These are phyloP conservation scores for Falco punctatus DNA, from an alignment of 2,113 vertebrate genomes.

Conservation along the genomic window DNA sequence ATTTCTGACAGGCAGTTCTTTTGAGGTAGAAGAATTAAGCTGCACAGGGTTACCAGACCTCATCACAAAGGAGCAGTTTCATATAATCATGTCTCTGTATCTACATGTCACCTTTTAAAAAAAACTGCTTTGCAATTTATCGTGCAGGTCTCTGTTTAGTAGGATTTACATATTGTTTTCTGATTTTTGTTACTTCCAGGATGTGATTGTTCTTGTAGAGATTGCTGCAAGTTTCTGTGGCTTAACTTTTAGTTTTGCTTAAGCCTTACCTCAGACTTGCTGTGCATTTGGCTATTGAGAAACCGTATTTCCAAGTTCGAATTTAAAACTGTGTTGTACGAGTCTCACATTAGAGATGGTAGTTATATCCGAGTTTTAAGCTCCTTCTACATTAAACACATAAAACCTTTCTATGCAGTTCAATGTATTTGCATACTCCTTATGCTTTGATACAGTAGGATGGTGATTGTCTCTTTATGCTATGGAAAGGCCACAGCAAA, in stretches of 20 bases:
- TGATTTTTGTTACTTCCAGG: neutral
- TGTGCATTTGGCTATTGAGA: neutral
- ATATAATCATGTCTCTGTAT: neutral
- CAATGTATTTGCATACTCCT: neutral
- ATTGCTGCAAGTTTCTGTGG: neutral
- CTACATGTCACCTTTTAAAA: neutral
- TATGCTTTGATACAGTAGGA: neutral
- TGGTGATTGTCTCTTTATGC: neutral
- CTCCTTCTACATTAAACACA: neutral
- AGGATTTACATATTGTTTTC: neutral
- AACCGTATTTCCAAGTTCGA: constrained; percentile 6
- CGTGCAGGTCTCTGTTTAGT: neutral
- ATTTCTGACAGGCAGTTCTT: neutral
- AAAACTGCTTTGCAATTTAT: neutral
- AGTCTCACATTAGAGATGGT: neutral
- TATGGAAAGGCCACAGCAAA: neutral
- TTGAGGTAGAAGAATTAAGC: neutral
- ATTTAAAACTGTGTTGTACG: neutral
- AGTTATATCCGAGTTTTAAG: neutral
- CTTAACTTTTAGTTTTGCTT: neutral
- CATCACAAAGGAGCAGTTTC: neutral
- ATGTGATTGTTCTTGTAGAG: neutral
- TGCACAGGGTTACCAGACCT: neutral
- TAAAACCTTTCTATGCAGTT: neutral
- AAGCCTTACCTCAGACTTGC: neutral